Conservation (phyloP, 2,113 vertebrate species). For the Mustela nigripes region DNA sequence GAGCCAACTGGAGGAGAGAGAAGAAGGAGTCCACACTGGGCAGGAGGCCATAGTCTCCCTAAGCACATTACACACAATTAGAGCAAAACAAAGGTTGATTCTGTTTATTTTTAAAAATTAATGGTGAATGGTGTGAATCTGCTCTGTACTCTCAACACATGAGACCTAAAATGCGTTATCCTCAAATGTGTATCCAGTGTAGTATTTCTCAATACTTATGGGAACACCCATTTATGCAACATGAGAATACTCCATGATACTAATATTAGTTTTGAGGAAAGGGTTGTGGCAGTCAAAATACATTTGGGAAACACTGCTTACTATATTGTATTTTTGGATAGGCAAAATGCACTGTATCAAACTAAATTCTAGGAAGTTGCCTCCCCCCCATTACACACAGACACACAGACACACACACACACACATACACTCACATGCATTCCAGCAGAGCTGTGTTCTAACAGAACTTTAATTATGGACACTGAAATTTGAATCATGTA, state of each 20-base stretch:
- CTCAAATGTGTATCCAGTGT: background rate
- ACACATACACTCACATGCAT: background rate
- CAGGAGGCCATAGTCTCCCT: background rate
- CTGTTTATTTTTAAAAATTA: background rate
- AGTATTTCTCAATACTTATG: background rate
- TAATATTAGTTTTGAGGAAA: conserved; percentile 47
- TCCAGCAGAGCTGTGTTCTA: background rate
- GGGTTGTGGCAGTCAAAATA: conserved; percentile 24
- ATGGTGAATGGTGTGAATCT: background rate
- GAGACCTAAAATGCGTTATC: background rate
- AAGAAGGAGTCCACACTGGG: background rate
- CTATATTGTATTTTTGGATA: background rate
- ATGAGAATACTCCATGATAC: background rate
- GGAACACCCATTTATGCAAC: background rate
- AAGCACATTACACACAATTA: background rate
- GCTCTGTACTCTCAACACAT: background rate
- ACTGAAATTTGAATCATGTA: conserved; percentile 6
- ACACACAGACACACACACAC: background rate
- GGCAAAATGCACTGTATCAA: background rate
- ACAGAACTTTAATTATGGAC: background rate
- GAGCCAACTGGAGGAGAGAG: background rate
- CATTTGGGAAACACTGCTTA: background rate
- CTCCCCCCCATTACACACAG: background rate
- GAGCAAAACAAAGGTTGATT: background rate
- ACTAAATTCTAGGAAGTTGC: background rate